Evolutionary conservation across 2,113 vertebrate genomes (phyloP).

Genomic region (Scalopus aquaticus): DNA sequence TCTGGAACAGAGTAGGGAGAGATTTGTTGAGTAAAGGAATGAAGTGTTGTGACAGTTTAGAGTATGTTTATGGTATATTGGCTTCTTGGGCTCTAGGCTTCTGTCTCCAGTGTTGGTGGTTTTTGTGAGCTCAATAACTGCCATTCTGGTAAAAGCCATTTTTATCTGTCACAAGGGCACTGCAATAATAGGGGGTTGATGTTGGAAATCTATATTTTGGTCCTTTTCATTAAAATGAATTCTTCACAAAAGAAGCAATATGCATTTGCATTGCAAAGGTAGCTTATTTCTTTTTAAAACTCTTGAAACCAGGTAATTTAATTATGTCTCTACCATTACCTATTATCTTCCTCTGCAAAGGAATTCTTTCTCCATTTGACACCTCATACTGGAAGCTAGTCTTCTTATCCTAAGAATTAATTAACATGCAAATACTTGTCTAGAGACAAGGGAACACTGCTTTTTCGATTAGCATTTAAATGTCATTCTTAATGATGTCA

Average conservation of each 20-base stretch:
- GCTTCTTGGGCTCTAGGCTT: background rate
- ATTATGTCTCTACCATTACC: constrained; percentile 60
- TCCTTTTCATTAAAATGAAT: constrained; percentile 57
- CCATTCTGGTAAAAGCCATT: constrained; percentile 45
- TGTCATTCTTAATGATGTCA: constrained; percentile 74
- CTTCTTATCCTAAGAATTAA: constrained; percentile 71
- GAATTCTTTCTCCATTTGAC: constrained; percentile 51
- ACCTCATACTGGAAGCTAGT: constrained; percentile 46
- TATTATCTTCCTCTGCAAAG: constrained; percentile 66
- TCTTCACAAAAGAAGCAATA: constrained; percentile 47
- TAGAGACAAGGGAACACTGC: constrained; percentile 35
- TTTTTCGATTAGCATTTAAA: constrained; percentile 78
- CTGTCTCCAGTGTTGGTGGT: background rate
- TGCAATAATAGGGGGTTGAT: constrained; percentile 37
- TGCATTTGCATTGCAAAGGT: constrained; percentile 68
- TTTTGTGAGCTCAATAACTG: constrained; percentile 28
- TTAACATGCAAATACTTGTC: constrained; percentile 76
- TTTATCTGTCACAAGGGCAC: constrained; percentile 52
- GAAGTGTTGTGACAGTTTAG: background rate
- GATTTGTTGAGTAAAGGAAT: background rate
- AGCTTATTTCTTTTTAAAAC: constrained; percentile 54
- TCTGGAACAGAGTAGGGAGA: background rate
- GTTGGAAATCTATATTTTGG: constrained; percentile 56
- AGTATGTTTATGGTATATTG: constrained; percentile 17
- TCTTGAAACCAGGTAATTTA: constrained; percentile 72